A percentile compares a stretch with the other conserved stretches of the same genome.
Conservation (phyloP, 2,888 invertebrate genomes). For the Platycnemis pennipes region DNA sequence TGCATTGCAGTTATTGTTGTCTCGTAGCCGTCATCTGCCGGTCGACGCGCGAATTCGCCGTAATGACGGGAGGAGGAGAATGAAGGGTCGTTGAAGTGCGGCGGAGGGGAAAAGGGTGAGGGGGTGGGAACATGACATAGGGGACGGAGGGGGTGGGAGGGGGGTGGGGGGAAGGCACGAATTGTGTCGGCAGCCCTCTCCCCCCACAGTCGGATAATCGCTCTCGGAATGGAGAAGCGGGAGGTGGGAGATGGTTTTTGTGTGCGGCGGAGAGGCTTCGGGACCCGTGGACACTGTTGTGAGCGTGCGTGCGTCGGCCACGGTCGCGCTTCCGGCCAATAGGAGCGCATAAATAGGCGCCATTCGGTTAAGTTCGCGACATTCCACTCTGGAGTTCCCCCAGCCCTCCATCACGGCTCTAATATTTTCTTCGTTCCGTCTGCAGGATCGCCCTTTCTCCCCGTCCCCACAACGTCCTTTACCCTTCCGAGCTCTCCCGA, state of each 20-base stretch:
- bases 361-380: conserved; percentile 53
- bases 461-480: not conserved
- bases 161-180: not conserved
- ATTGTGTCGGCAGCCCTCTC: not conserved
- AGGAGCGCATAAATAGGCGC: conserved; percentile 54
- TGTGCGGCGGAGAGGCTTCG: not conserved
- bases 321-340: conserved; percentile 59
- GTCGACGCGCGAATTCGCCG: conserved; percentile 62
- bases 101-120: not conserved
- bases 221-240: not conserved
- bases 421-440: conserved; percentile 16
- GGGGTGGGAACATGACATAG: not conserved
- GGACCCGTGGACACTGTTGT: not conserved
- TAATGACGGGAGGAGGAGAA: conserved; percentile 30
- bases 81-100: conserved; percentile 23
- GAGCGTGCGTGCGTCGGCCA: not conserved
- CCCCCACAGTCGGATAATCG: not conserved
- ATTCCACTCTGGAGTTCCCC: conserved; percentile 2
- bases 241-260: not conserved
- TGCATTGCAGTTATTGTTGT: conserved; percentile 62
- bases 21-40: conserved; percentile 61
- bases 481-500: not conserved
- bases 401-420: not conserved
- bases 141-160: not conserved
- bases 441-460: not conserved